Evolutionary conservation across 2,888 invertebrate genomes (phyloP).

Genomic region (Mechanitis messenoides): DNA sequence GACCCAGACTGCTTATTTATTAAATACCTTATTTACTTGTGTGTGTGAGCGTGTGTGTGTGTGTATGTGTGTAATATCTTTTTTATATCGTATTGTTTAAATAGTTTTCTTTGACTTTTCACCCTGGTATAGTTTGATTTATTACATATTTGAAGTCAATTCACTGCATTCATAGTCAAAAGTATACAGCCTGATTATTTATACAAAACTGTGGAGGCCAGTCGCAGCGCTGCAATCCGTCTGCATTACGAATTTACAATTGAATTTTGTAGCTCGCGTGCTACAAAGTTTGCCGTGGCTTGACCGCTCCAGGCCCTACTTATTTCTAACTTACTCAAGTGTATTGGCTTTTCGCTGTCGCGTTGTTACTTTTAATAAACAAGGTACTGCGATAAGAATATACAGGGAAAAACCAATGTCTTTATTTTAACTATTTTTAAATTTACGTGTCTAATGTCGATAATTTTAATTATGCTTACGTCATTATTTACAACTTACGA

Average conservation of each 20-base stretch:
- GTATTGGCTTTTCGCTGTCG: conserved; percentile 3
- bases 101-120: no score
- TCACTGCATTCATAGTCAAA: neutral
- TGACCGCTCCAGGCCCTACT: conserved; percentile 30
- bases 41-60: no score
- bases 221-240: conserved; percentile 23
- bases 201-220: conserved; percentile 10
- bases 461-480: conserved; percentile 3
- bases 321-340: conserved; percentile 4
- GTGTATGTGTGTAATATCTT: no score
- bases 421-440: conserved; percentile 2
- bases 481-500: neutral
- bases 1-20: neutral
- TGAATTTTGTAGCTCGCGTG: conserved; percentile 31
- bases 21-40: neutral
- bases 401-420: conserved; percentile 2
- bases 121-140: neutral
- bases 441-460: neutral
- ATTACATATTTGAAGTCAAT: neutral
- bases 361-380: conserved; percentile 9
- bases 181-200: conserved; percentile 12
- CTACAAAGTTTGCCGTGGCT: conserved; percentile 37
- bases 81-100: no score
- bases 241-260: conserved; percentile 37
- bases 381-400: conserved; percentile 1